Percentiles rank a stretch among this genome's conserved stretches.
phyloP scores from a whole-genome alignment of 2,888 invertebrate species.

The Melipona bicolor region DNA sequence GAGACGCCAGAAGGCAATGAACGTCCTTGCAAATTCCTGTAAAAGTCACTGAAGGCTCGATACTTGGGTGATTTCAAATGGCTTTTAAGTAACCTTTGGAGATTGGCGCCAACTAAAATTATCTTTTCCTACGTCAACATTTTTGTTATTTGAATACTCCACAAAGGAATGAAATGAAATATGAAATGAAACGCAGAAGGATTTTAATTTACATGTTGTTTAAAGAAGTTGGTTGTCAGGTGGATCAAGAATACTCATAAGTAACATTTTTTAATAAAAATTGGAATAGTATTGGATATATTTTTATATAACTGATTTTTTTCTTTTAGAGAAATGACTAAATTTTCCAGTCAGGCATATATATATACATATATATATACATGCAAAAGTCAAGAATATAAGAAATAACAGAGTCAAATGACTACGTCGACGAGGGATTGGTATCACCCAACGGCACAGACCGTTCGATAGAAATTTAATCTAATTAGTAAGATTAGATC shows the following conservation, averaged over 20 bases:
- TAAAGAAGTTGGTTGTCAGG: neutral
- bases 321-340: too few species aligned
- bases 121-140: neutral
- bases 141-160: neutral
- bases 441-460: neutral
- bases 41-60: neutral
- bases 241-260: neutral
- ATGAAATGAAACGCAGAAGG: neutral
- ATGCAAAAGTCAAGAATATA: neutral
- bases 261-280: too few species aligned
- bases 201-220: neutral
- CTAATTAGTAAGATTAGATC: conserved; percentile 53
- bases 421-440: neutral
- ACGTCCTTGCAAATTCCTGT: conserved; percentile 18
- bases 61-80: conserved; percentile 29
- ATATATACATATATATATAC: too few species aligned
- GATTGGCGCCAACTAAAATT: neutral
- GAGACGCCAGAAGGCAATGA: neutral
- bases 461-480: conserved; percentile 26
- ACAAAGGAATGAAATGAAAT: neutral
- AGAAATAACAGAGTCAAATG: too few species aligned
- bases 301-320: too few species aligned
- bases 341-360: too few species aligned
- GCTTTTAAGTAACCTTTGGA: conserved; percentile 10
- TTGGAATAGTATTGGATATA: too few species aligned